Evolutionary conservation across 2,888 invertebrate genomes (phyloP), one percentile per base, ranked within the genome.

Genomic region (Spodoptera littoralis): DNA sequence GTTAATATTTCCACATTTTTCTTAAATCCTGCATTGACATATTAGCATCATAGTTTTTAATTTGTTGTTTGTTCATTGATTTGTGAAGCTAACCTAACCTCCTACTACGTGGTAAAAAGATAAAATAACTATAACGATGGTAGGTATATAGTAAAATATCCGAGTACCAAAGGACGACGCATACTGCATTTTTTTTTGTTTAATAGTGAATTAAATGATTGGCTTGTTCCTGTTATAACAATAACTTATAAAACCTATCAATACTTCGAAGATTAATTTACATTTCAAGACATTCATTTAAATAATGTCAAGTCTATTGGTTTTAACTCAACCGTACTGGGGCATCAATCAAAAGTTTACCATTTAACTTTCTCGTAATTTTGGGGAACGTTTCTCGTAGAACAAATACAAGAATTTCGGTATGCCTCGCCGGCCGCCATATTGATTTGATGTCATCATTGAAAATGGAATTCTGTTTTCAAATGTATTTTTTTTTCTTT

Each of bases 271-370:
- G 66, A 72, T 53, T 46, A 44, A 66, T 71, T 61, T 48, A 53
- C 67, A 66, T 65, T 76, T 55, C 8, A 62, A 18, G 11, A 63
- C 58, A 42, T 59, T 65, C 52, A 54, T 70, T 73, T 30, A 46
- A 61, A 54, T 59, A 70, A 65, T 67, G 58, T 57, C 59, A 64
- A 64, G 49, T 70, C 59, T 65, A 66, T 73, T 62, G 56, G 49
- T 47, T 52, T 67, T 62, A 65, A 56, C 24, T 58, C 61, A 68
- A 68, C 65, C 67, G 62, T 60, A 48, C 55, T 47, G 42, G 50
- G 60, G 65, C 74, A 65, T 76, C 67, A 73, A 76, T 76, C 77
- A 73, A 76, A 76, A 76, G 71, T 73, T 73, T 73, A 55, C 58
- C 54, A 76, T 70, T 73, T 64, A 64, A 76, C 57, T 73, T 76